Percentiles rank a stretch among this genome's conserved stretches.
Conservation (phyloP, 2,797 vertebrate genomes). For the Pteronotus mesoamericanus region DNA sequence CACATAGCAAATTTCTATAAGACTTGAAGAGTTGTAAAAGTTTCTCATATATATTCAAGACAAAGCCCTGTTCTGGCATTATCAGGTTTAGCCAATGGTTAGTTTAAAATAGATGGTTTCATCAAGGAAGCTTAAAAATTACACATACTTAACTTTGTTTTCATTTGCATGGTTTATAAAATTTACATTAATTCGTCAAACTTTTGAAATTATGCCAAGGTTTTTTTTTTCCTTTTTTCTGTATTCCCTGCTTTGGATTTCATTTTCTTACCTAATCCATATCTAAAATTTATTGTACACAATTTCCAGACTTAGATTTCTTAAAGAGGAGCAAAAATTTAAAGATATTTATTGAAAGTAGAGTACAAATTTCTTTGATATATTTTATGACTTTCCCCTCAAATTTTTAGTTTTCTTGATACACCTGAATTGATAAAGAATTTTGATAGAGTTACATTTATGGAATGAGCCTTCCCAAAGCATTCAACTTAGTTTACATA, state of each 20-base stretch:
- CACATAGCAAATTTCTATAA: not conserved
- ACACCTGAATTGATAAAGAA: not conserved
- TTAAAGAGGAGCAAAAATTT: not conserved
- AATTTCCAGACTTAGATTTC: not conserved
- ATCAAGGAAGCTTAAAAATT: not conserved
- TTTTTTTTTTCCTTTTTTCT: not conserved
- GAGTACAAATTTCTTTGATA: not conserved
- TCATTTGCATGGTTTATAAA: not conserved
- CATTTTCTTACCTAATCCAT: not conserved
- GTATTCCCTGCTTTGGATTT: not conserved
- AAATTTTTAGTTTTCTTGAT: not conserved
- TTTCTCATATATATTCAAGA: not conserved
- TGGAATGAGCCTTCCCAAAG: not conserved
- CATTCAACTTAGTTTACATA: not conserved
- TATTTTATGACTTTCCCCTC: not conserved
- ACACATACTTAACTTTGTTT: not conserved
- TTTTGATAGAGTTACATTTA: not conserved
- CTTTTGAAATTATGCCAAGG: not conserved
- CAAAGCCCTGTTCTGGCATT: not conserved
- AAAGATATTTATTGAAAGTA: not conserved
- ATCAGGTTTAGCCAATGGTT: not conserved
- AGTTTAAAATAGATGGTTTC: not conserved
- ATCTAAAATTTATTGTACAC: not conserved
- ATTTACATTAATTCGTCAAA: not conserved
- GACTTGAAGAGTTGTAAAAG: not conserved